These are phyloP conservation scores for Acronicta alni DNA, from an alignment of 2,888 invertebrate species.

Conservation along the genomic window DNA sequence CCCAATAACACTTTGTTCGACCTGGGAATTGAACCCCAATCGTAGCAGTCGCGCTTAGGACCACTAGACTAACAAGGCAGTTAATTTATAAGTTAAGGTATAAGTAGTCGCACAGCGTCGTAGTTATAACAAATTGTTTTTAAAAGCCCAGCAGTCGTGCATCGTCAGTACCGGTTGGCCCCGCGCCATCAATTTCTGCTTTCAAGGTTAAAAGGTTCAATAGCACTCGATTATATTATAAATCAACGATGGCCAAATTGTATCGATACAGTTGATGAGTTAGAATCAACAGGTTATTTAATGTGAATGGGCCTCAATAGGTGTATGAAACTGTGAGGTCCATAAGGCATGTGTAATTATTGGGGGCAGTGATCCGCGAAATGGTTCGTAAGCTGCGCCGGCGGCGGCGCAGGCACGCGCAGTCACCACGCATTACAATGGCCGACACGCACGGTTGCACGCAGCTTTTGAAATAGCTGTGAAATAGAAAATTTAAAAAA, in stretches of 20 bases:
- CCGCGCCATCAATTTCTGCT: slow-evolving; percentile 48
- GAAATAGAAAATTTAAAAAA: slow-evolving; percentile 61
- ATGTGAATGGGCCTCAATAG: slow-evolving; percentile 53
- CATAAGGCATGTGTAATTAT: slow-evolving; percentile 75
- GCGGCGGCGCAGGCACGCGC: slow-evolving; percentile 56
- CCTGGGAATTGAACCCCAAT: too few relatives aligned
- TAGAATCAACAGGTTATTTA: slow-evolving; percentile 74
- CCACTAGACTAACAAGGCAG: too few relatives aligned
- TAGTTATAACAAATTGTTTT: slow-evolving; percentile 43
- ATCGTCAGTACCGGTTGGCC: slow-evolving; percentile 47
- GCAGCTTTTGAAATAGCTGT: slow-evolving; percentile 65
- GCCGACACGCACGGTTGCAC: slow-evolving; percentile 49
- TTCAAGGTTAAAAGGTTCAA: slow-evolving; percentile 61
- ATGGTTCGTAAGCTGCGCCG: slow-evolving; percentile 68
- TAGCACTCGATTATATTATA: slow-evolving; percentile 63
- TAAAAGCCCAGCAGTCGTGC: slow-evolving; percentile 42
- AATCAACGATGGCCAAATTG: slow-evolving; percentile 68
- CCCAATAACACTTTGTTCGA: too few relatives aligned
- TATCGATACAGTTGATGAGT: slow-evolving; percentile 65
- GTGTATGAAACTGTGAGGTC: slow-evolving; percentile 68
- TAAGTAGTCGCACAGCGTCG: slow-evolving; percentile 4
- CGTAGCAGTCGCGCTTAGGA: too few relatives aligned
- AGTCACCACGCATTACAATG: slow-evolving; percentile 58
- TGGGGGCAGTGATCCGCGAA: slow-evolving; percentile 78
- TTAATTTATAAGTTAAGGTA: too few relatives aligned